Conservation (phyloP, 2,113 vertebrate genomes). For the Tichodroma muraria region DNA sequence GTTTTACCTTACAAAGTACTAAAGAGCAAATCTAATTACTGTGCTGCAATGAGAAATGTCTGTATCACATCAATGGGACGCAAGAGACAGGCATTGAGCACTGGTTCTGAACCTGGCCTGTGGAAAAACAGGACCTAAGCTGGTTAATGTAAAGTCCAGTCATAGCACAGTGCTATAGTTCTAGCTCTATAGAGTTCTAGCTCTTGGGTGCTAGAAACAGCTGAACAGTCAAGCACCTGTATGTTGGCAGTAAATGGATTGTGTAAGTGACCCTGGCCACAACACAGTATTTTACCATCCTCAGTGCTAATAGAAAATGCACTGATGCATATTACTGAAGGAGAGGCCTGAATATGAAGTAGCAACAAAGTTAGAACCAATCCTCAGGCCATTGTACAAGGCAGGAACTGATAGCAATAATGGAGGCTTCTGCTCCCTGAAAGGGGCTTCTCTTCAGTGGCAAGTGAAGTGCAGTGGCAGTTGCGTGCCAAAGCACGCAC, state of each 20-base stretch:
- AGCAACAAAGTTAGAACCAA: background rate
- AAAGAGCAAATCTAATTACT: conserved; percentile 53
- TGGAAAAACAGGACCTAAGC: conserved; percentile 30
- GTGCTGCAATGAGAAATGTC: conserved; percentile 10
- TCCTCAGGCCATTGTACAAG: background rate
- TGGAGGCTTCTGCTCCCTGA: background rate
- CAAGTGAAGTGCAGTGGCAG: background rate
- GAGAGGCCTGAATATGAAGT: background rate
- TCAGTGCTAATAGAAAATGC: conserved; percentile 13
- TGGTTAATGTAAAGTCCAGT: conserved; percentile 1
- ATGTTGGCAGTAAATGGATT: background rate
- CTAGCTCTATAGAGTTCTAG: too few species aligned
- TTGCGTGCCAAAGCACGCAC: fast-evolving
- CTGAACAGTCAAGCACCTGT: background rate
- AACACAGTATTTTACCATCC: background rate
- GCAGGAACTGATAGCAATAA: background rate
- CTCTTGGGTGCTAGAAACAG: conserved; percentile 3
- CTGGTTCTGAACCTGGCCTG: background rate
- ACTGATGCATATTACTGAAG: background rate
- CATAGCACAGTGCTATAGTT: background rate
- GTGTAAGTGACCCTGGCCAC: conserved; percentile 7
- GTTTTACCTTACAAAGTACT: conserved; percentile 32
- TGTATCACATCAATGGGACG: background rate
- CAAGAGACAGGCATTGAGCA: background rate
- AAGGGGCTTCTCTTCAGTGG: background rate